A percentile compares a stretch with the other conserved stretches of the same genome.
Evolutionary conservation across 2,797 vertebrate genomes (phyloP).

Genomic region (Melanotaenia parkinsoni): DNA sequence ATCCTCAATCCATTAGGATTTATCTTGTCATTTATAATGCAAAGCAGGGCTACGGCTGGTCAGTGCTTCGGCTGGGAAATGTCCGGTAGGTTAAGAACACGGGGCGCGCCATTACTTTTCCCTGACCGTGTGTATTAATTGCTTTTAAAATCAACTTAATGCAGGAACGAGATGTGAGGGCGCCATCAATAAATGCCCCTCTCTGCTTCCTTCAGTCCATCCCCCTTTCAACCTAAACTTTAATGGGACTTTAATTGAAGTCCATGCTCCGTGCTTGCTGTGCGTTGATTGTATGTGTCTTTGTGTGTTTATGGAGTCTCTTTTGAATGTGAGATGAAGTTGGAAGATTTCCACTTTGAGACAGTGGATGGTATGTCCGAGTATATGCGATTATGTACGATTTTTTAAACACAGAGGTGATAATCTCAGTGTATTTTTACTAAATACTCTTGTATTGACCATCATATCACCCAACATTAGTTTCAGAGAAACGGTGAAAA

Average conservation of each 20-base stretch:
- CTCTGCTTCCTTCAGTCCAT: constrained; percentile 79
- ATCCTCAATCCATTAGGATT: constrained; percentile 99
- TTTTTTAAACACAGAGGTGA: constrained; percentile 6
- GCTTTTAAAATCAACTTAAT: constrained; percentile 99
- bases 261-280: constrained; percentile 60
- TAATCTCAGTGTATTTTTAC: background rate
- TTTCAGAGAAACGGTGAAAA: background rate
- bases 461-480: constrained; percentile 21
- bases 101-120: constrained; percentile 97
- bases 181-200: constrained; percentile 95
- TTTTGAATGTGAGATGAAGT: constrained; percentile 31
- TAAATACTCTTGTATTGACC: background rate
- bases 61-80: constrained; percentile 91
- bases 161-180: constrained; percentile 96
- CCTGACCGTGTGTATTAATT: constrained; percentile 99
- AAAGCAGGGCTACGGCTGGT: constrained; percentile 94
- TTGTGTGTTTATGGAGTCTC: constrained; percentile 39
- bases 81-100: constrained; percentile 97
- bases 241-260: constrained; percentile 83
- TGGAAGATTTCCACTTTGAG: constrained; percentile 20
- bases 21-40: constrained; percentile 99
- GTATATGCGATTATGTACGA: constrained; percentile 4
- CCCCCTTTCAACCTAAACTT: constrained; percentile 78
- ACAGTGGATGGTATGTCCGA: constrained; percentile 28
- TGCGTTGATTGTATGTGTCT: constrained; percentile 38